phyloP scores from a whole-genome alignment of 2,797 vertebrate species.

The Alca torda region DNA sequence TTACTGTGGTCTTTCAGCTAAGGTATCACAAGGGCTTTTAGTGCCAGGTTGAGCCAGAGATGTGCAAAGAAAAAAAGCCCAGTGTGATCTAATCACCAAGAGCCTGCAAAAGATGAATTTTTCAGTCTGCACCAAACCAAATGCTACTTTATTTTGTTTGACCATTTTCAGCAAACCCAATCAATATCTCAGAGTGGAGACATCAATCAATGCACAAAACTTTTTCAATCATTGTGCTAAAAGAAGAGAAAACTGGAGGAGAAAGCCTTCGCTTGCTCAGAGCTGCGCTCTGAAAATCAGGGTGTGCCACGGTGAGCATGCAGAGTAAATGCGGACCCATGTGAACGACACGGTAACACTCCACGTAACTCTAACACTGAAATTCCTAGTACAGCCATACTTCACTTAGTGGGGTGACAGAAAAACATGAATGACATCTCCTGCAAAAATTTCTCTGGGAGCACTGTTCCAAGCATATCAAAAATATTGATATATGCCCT shows the following conservation, averaged over 20 bases:
- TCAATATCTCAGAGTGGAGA: constrained; percentile 33
- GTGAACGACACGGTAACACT: background rate
- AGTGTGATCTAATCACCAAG: background rate
- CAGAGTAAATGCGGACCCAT: rapidly evolving
- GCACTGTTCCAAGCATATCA: background rate
- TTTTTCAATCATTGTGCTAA: background rate
- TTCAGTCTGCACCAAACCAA: constrained; percentile 15
- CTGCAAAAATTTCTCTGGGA: background rate
- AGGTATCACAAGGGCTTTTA: background rate
- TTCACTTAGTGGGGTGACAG: background rate
- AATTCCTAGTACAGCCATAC: background rate
- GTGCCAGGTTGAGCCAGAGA: background rate
- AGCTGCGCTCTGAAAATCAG: background rate
- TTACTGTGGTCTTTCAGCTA: background rate
- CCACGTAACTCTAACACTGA: background rate
- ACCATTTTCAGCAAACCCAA: constrained; percentile 38
- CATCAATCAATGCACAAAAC: constrained; percentile 37
- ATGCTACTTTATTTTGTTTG: constrained; percentile 40
- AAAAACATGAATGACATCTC: background rate
- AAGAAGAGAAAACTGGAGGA: background rate
- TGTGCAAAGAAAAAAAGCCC: background rate
- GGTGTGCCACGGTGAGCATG: background rate
- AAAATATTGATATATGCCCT: background rate
- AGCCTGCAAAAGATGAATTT: constrained; percentile 40
- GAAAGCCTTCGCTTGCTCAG: background rate